phyloP scores from a whole-genome alignment of 2,797 vertebrate species.

The Simalia tracyae region DNA sequence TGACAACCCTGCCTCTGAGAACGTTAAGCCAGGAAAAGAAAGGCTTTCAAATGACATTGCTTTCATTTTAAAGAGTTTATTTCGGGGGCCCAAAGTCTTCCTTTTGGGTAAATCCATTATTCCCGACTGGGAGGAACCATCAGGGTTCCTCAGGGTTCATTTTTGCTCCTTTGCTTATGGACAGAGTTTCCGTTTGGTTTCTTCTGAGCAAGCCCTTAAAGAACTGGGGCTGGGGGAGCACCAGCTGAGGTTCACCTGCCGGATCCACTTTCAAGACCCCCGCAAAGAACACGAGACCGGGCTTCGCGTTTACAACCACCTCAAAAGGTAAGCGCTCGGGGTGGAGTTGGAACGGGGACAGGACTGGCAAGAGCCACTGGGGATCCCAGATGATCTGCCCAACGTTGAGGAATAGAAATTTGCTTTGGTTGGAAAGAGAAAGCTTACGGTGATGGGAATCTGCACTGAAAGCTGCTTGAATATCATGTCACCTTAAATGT shows the following conservation, averaged over 20 bases:
- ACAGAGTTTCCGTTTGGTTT: slow-evolving; percentile 90
- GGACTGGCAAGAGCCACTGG: background rate
- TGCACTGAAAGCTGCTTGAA: background rate
- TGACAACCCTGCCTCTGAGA: background rate
- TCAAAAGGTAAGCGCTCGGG: slow-evolving; percentile 79
- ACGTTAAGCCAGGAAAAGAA: background rate
- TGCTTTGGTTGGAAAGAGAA: background rate
- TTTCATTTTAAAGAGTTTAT: background rate
- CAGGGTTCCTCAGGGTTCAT: background rate
- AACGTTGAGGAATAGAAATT: background rate
- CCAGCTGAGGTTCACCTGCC: slow-evolving; percentile 94
- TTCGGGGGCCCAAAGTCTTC: background rate
- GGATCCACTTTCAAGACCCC: slow-evolving; percentile 89
- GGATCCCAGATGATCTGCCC: background rate
- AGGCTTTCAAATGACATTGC: background rate
- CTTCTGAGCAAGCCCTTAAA: slow-evolving; percentile 92
- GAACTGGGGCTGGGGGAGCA: slow-evolving; percentile 94
- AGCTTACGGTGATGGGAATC: background rate
- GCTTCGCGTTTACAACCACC: slow-evolving; percentile 86
- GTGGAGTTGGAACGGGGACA: too few species aligned
- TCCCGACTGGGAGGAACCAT: background rate
- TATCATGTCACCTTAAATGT: background rate
- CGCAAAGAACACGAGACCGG: slow-evolving; percentile 90
- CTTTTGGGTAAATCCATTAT: background rate
- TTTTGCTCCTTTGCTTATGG: background rate